Evolutionary conservation across 1,140 invertebrate genomes (phyloP).

Genomic region (Dreissena polymorpha): DNA sequence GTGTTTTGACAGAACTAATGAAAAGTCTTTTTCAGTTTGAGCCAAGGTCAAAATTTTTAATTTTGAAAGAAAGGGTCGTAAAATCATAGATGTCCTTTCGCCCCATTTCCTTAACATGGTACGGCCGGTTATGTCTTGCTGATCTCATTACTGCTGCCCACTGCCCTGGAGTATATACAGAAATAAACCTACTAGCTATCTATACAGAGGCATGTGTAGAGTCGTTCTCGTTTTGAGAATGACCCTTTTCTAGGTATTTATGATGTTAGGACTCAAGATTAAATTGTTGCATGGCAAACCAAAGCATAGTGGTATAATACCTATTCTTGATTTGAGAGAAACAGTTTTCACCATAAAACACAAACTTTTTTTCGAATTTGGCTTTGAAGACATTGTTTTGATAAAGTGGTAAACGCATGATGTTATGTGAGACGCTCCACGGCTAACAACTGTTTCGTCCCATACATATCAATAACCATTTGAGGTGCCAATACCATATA

Average conservation of each 20-base stretch:
- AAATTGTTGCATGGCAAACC: no score
- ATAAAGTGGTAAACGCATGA: conserved; percentile 25
- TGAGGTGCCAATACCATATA: conserved; percentile 8
- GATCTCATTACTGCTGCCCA: conserved; percentile 7
- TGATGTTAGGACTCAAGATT: no score
- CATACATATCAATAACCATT: conserved; percentile 28
- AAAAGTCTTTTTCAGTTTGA: not conserved
- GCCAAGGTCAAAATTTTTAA: not conserved
- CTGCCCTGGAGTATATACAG: conserved; percentile 3
- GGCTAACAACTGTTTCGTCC: not conserved
- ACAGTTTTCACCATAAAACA: conserved; percentile 35
- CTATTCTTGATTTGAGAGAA: conserved; percentile 31
- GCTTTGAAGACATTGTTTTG: not conserved
- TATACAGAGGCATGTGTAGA: conserved; percentile 26
- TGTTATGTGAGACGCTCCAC: conserved; percentile 10
- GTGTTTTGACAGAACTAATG: not conserved
- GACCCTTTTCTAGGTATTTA: no score
- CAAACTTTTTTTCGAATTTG: not conserved
- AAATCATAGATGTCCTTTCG: no score
- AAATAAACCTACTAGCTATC: not conserved
- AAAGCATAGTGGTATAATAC: no score
- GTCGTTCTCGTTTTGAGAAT: no score
- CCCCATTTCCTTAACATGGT: no score
- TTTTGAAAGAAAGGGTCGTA: no score
- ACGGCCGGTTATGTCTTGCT: no score